phyloP scores from a whole-genome alignment of 2,113 vertebrate species.

The Clinocottus analis region DNA sequence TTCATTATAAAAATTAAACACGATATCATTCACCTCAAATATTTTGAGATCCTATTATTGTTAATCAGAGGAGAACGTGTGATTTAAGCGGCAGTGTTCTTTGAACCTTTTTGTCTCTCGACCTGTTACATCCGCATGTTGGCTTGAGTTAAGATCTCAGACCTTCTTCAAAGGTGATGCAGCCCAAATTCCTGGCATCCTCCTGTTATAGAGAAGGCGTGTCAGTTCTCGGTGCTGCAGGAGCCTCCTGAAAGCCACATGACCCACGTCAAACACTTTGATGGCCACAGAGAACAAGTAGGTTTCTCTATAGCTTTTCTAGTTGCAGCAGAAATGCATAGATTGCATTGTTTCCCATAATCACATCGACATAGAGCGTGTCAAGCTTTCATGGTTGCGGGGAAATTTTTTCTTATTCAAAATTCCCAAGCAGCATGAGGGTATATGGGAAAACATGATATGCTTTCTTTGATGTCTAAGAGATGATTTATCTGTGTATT shows the following conservation, averaged over 20 bases:
- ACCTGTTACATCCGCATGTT: slow-evolving; percentile 57
- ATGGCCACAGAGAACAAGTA: slow-evolving; percentile 37
- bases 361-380: not conserved
- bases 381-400: not conserved
- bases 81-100: slow-evolving; percentile 38
- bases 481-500: slow-evolving; percentile 44
- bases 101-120: slow-evolving; percentile 26
- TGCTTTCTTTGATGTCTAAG: slow-evolving; percentile 49
- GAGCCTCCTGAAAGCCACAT: slow-evolving; percentile 56
- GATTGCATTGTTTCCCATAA: slow-evolving; percentile 46
- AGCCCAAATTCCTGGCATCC: slow-evolving; percentile 55
- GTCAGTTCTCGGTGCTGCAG: slow-evolving; percentile 45
- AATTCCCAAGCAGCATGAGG: slow-evolving; percentile 9
- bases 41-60: slow-evolving; percentile 38
- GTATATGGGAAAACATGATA: slow-evolving; percentile 10
- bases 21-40: slow-evolving; percentile 32
- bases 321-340: slow-evolving; percentile 18
- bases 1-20: slow-evolving; percentile 53
- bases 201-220: slow-evolving; percentile 32
- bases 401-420: slow-evolving; percentile 36
- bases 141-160: slow-evolving; percentile 59
- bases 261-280: slow-evolving; percentile 61
- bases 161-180: slow-evolving; percentile 65
- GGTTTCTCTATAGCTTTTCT: slow-evolving; percentile 35
- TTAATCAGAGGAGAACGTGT: slow-evolving; percentile 22